Evolutionary conservation across 2,797 vertebrate species (phyloP), one percentile per base, ranked within the genome.

Genomic region (Lagocephalus sceleratus): DNA sequence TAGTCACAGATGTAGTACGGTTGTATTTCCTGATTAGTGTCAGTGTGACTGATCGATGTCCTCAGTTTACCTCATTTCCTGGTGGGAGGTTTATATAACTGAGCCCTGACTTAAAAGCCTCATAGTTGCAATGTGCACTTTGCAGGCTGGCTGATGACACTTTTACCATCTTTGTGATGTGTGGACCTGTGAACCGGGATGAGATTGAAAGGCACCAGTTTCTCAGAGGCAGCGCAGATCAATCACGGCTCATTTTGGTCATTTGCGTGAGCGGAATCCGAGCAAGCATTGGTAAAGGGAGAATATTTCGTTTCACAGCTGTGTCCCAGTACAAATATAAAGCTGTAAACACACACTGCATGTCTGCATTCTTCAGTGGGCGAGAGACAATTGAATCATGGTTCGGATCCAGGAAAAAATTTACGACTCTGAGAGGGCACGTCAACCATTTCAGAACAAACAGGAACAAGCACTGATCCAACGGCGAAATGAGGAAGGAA

Each of bases 31-130:
- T n/a, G n/a, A n/a, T 79, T 76, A 85, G 60, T 65, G 75, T 79
- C 82, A 67, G 35, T 48, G 54, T 78, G 83, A 88, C 66, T 75
- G 76, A 87, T 85, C 62, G 8, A 58, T 71, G 60, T 76, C 85
- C 80, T 71, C 29, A 49, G 84, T 79, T 79, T 14, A 49, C 48
- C 60, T 79, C 64, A 66, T 81, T 82, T 87, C 79, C 83, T 83
- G 82, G 75, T 78, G 63, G 29, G 66, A 74, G 71, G 57, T 71
- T 70, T 68, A 61, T 71, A 67, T 66, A 84, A 78, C 32, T 60
- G 63, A 79, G 62, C 12, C 11, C 1, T 14, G 12, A 35, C 3
- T 45, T 64, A 47, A 40, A 9, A 39, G 52, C 32, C 32, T 35
- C 14, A 12, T 12, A 32, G 41, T 58, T 47, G 53, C 54, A 67